Evolutionary conservation across 2,888 invertebrate species (phyloP).

Genomic region (Ornithoptera priamus): DNA sequence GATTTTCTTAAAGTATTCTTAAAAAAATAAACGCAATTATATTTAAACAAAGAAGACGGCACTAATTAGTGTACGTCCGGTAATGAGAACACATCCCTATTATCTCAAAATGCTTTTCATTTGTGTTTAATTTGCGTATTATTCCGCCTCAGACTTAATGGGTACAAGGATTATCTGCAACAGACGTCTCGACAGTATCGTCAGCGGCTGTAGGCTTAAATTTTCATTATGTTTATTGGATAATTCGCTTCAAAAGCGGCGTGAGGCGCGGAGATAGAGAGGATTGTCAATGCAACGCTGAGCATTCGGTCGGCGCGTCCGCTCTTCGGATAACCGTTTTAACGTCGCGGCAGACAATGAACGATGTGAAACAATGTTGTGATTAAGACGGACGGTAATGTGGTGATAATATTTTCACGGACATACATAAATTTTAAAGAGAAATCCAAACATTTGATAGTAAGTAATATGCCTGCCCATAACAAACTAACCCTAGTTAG

Average conservation of each 20-base stretch:
- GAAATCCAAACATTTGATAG: no score
- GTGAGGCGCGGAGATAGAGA: constrained; percentile 69
- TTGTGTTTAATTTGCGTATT: constrained; percentile 56
- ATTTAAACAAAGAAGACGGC: neutral
- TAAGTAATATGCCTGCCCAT: no score
- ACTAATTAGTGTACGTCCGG: constrained; percentile 7
- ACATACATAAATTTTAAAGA: neutral
- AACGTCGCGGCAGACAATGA: constrained; percentile 29
- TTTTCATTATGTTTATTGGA: constrained; percentile 80
- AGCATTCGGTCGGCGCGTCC: constrained; percentile 51
- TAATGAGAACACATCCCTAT: constrained; percentile 21
- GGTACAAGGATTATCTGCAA: constrained; percentile 68
- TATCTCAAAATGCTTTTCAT: constrained; percentile 26
- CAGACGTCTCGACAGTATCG: constrained; percentile 63
- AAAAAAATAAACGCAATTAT: neutral
- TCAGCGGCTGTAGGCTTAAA: constrained; percentile 75
- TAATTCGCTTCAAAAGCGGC: constrained; percentile 70
- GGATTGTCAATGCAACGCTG: constrained; percentile 77
- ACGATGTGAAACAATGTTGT: neutral
- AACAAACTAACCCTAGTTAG: no score
- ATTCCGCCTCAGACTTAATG: constrained; percentile 51
- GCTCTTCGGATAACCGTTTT: constrained; percentile 46
- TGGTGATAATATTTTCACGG: neutral
- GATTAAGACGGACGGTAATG: neutral
- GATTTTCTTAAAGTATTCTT: no score